Evolutionary conservation across 1,140 invertebrate species (phyloP).

Genomic region (Drosophila azteca): DNA sequence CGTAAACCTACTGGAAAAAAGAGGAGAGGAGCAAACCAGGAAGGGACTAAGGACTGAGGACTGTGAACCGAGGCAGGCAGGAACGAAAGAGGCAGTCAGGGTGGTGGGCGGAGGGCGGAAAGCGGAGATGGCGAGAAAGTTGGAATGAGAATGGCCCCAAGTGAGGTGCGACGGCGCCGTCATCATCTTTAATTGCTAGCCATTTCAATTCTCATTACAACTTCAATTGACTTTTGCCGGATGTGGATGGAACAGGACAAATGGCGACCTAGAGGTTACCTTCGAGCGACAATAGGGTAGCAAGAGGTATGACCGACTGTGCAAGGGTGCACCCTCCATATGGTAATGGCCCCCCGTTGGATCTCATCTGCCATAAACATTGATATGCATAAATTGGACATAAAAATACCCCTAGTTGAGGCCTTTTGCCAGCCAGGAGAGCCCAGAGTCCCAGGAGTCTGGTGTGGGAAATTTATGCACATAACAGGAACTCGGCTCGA

Average conservation of each 20-base stretch:
- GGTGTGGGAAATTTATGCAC: conserved; percentile 42
- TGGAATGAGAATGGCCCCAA: background rate
- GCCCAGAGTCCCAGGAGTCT: background rate
- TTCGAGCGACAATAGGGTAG: background rate
- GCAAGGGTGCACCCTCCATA: conserved; percentile 3
- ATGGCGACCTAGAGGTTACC: background rate
- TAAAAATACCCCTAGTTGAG: conserved; percentile 40
- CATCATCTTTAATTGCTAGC: conserved; percentile 78
- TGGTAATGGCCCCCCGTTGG: conserved; percentile 24
- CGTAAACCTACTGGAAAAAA: conserved; percentile 29
- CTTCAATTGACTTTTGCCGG: conserved; percentile 74
- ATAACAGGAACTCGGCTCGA: conserved; percentile 43
- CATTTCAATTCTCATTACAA: conserved; percentile 78
- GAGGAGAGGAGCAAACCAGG: background rate
- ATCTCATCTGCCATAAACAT: conserved; percentile 45
- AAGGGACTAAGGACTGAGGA: background rate
- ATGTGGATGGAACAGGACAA: conserved; percentile 19
- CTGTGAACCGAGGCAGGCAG: background rate
- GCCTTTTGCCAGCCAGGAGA: conserved; percentile 39
- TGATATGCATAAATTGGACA: conserved; percentile 60
- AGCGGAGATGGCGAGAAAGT: background rate
- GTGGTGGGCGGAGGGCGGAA: too few species aligned
- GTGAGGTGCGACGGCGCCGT: conserved; percentile 49
- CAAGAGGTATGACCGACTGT: conserved; percentile 2
- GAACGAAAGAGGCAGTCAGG: background rate